Percentiles rank a stretch among this genome's conserved stretches.
Evolutionary conservation across 2,113 vertebrate species (phyloP).

Genomic region (Neolamprologus hecqui): DNA sequence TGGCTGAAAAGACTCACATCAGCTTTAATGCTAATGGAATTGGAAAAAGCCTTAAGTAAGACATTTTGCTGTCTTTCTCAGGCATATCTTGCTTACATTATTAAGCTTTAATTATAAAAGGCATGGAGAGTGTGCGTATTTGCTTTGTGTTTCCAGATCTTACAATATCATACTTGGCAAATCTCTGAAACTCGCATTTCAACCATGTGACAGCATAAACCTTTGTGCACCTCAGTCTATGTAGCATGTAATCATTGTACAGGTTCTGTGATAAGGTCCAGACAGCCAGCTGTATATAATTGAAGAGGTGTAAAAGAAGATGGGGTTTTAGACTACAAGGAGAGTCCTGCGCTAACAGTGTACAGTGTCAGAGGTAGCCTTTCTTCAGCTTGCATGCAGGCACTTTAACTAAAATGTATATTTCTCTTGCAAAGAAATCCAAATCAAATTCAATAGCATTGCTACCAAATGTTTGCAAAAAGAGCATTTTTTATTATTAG

Average conservation of each 20-base stretch:
- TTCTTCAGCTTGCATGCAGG: background rate
- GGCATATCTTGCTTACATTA: background rate
- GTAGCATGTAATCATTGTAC: background rate
- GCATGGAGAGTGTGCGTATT: background rate
- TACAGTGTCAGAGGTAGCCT: conserved; percentile 22
- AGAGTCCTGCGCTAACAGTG: conserved; percentile 4
- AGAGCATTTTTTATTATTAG: background rate
- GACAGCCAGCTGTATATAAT: conserved; percentile 69
- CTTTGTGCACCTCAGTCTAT: background rate
- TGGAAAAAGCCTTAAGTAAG: background rate
- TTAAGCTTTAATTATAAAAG: background rate
- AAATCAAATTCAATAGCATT: background rate
- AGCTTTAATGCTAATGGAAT: background rate
- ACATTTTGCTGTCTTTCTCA: background rate
- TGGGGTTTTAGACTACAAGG: conserved; percentile 48
- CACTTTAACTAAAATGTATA: background rate
- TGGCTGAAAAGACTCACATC: background rate
- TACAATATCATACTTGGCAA: background rate
- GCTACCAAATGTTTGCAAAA: background rate
- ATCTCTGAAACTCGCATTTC: background rate
- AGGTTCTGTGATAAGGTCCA: conserved; percentile 53
- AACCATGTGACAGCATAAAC: background rate
- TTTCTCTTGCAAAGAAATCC: background rate
- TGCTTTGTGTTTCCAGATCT: background rate
- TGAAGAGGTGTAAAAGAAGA: conserved; percentile 74